These are phyloP conservation scores for Zaprionus tsacasi DNA, from an alignment of 1,140 invertebrate genomes.

Conservation along the genomic window DNA sequence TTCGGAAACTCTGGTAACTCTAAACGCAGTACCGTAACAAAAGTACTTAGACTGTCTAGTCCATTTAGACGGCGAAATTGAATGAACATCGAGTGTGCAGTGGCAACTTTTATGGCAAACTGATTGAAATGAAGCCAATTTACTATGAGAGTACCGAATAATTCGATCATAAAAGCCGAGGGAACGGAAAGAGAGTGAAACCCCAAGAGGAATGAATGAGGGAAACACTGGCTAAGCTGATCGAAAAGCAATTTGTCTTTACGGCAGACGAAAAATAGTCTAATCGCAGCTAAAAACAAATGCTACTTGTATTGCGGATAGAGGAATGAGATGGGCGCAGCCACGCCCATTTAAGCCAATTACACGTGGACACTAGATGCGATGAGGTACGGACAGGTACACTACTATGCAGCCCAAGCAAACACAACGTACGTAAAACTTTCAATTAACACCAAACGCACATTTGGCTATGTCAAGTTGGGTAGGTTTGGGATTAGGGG, in stretches of 20 bases:
- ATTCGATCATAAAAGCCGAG: constrained; percentile 18
- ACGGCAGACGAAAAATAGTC: constrained; percentile 16
- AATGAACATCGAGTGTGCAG: constrained; percentile 7
- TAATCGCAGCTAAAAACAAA: constrained; percentile 46
- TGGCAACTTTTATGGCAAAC: constrained; percentile 14
- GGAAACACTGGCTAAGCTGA: constrained; percentile 6
- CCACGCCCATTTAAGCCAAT: constrained; percentile 53
- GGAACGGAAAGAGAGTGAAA: background rate
- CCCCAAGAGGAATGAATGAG: background rate
- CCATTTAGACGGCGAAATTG: background rate
- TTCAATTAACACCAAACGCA: constrained; percentile 64
- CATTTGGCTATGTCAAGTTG: constrained; percentile 55
- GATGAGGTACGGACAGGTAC: background rate
- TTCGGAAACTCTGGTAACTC: background rate
- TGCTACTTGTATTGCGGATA: background rate
- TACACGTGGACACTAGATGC: constrained; percentile 37
- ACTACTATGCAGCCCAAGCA: constrained; percentile 5
- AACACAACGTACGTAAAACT: constrained; percentile 56
- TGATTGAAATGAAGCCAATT: constrained; percentile 24
- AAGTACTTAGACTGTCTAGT: constrained; percentile 1
- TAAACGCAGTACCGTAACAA: background rate
- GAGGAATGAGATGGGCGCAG: background rate
- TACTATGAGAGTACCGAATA: background rate
- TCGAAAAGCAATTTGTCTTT: constrained; percentile 48
- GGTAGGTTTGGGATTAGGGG: too few species aligned